These are phyloP conservation scores for Callyntrura sp. DNA, from an alignment of 2,888 invertebrate genomes.

Conservation along the genomic window DNA sequence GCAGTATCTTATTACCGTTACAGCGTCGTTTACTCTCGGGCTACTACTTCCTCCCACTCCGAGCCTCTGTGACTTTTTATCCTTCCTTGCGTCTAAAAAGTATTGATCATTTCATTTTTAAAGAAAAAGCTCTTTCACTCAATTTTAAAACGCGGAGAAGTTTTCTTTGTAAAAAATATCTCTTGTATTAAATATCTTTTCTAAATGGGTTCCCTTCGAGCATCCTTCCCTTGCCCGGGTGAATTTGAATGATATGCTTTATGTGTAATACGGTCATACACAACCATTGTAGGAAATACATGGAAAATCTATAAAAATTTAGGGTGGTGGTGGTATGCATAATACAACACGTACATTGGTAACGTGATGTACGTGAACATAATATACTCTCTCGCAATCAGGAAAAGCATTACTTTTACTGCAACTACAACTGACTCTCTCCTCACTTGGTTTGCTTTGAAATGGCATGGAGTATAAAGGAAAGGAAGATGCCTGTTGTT, in stretches of 20 bases:
- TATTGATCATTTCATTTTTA: conserved; percentile 49
- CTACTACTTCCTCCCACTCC: not conserved
- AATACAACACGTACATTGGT: conserved; percentile 74
- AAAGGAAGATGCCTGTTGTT: conserved; percentile 46
- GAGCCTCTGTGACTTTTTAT: not conserved
- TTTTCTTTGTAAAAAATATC: conserved; percentile 35
- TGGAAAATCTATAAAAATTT: conserved; percentile 67
- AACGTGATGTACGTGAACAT: conserved; percentile 75
- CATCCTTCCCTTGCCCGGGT: not conserved
- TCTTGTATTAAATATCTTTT: conserved; percentile 48
- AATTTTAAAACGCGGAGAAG: not conserved
- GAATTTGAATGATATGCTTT: conserved; percentile 51
- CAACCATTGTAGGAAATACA: conserved; percentile 38
- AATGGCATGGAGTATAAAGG: conserved; percentile 23
- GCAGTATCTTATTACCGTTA: conserved; percentile 59
- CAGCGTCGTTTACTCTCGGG: conserved; percentile 58
- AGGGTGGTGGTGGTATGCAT: conserved; percentile 62
- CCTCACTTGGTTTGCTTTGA: conserved; percentile 50
- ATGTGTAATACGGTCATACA: conserved; percentile 21
- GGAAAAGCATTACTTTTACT: conserved; percentile 75
- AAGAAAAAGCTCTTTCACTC: conserved; percentile 5
- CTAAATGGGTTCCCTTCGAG: not conserved
- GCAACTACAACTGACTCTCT: conserved; percentile 66
- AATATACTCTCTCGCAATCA: conserved; percentile 73
- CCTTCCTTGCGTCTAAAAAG: conserved; percentile 7